Evolutionary conservation across 2,113 vertebrate species (phyloP), one percentile per base, ranked within the genome.

Genomic region (Mus pahari): DNA sequence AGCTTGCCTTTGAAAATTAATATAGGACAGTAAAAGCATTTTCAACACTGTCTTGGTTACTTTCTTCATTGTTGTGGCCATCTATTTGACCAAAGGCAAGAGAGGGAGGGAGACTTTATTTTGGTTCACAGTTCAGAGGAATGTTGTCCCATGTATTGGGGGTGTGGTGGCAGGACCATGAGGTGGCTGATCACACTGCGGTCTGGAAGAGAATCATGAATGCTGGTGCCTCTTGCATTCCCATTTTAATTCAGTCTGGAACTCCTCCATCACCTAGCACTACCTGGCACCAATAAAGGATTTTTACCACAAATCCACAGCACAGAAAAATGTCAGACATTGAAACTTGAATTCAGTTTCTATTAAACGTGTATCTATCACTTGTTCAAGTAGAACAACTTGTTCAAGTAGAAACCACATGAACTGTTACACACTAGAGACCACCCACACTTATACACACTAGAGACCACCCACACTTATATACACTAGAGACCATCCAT

Each of bases 131-230:
- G 36, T 26, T 83, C 55, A 17, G 81, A 62, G 55, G 28, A 60
- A 26, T 26, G 9, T 6, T 9, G n/a, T 36, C 6, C n/a, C 5
- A 6, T 14, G 7, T 83, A 7, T 2, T 2, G 12, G 55, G 39
- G 50, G 33, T 12, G 19, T 24, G 50, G 10, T 7, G 19, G 33
- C 33, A n/a, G 48, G 8, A 53, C 16, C 3, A 7, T 70, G 75
- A 17, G 75, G 14, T 19, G 31, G 36, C 73, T 45, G 73, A 22
- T 24, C 73, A 75, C 39, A 26, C 22, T 45, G 39, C 22, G 10
- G 73, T 12, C 39, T n/a, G 20, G 50, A n/a, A 24, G 53, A 81
- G 53, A 39, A 60, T 26, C 36, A 28, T 48, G 42, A 26, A 48
- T 3, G 12, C 74, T 48, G 39, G 79, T 1, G 6, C 22, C 55